A percentile compares a stretch with the other conserved stretches of the same genome.
phyloP scores from a whole-genome alignment of 1,140 invertebrate genomes.

The Megalonaias nervosa region DNA sequence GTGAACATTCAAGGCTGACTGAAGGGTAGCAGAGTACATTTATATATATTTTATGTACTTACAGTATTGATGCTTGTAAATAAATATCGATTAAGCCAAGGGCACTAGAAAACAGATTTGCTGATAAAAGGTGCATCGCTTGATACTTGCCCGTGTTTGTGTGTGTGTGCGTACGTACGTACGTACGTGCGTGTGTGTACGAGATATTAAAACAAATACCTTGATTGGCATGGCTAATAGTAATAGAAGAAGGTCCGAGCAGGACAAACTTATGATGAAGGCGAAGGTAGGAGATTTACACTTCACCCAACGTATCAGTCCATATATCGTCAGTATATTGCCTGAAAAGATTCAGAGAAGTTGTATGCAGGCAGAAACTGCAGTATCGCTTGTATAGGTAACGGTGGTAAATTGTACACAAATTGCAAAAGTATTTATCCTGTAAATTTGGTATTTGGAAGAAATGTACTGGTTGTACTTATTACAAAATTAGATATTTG shows the following conservation, averaged over 20 bases:
- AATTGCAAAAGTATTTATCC: not conserved
- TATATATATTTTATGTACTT: too few species aligned
- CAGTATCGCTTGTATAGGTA: not conserved
- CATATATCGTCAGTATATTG: conserved; percentile 23
- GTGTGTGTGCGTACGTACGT: not conserved
- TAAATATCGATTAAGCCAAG: too few species aligned
- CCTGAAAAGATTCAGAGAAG: conserved; percentile 8
- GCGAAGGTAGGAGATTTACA: conserved; percentile 61
- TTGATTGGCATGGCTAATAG: conserved; percentile 82
- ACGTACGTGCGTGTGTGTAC: not conserved
- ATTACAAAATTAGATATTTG: not conserved
- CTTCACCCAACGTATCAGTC: conserved; percentile 29
- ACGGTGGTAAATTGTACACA: not conserved
- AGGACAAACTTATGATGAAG: conserved; percentile 78
- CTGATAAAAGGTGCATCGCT: not conserved
- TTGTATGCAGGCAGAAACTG: not conserved
- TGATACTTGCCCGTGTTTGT: not conserved
- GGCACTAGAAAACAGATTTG: not conserved
- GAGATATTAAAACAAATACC: conserved; percentile 66
- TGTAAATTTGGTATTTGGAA: not conserved
- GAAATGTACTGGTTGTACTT: not conserved
- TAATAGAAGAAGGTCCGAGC: conserved; percentile 80
- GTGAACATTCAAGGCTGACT: too few species aligned
- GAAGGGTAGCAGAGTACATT: too few species aligned
- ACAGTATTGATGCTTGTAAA: not conserved